These are phyloP conservation scores for Neoaliturus tenellus DNA, from an alignment of 2,888 invertebrate species.

Conservation along the genomic window DNA sequence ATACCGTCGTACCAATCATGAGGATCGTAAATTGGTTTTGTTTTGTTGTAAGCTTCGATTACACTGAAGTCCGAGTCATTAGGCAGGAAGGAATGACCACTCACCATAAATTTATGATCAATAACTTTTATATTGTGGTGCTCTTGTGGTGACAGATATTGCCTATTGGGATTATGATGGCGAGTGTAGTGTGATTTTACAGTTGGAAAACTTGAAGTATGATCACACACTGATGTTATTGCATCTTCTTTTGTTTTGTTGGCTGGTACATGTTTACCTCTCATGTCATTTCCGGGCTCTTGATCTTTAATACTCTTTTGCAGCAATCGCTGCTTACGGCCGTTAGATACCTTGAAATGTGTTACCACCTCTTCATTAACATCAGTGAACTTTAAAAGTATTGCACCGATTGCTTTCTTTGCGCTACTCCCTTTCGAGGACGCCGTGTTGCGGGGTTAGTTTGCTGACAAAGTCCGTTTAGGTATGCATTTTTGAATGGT, in stretches of 20 bases:
- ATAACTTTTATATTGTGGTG: slow-evolving; percentile 21
- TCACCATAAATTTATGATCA: slow-evolving; percentile 52
- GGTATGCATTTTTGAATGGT: neutral
- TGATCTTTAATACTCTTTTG: neutral
- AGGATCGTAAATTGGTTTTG: slow-evolving; percentile 16
- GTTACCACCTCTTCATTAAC: neutral
- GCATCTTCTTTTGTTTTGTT: slow-evolving; percentile 41
- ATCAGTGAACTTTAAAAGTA: neutral
- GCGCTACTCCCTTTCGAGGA: neutral
- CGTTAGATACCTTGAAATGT: neutral
- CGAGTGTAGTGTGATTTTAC: slow-evolving; percentile 41
- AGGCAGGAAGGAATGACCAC: slow-evolving; percentile 53
- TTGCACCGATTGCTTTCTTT: neutral
- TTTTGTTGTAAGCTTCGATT: slow-evolving; percentile 39
- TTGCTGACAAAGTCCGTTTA: neutral
- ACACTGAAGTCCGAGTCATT: slow-evolving; percentile 42
- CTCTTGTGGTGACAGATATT: slow-evolving; percentile 35
- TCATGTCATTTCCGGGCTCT: neutral
- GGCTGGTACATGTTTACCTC: slow-evolving; percentile 32
- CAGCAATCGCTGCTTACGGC: neutral
- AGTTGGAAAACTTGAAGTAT: slow-evolving; percentile 26
- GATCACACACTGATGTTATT: slow-evolving; percentile 17
- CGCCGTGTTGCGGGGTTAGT: neutral
- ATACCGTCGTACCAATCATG: slow-evolving; percentile 39
- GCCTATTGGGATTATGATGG: slow-evolving; percentile 43